Conservation (phyloP, 2,797 vertebrate species). For the Benthosema pterotum region DNA sequence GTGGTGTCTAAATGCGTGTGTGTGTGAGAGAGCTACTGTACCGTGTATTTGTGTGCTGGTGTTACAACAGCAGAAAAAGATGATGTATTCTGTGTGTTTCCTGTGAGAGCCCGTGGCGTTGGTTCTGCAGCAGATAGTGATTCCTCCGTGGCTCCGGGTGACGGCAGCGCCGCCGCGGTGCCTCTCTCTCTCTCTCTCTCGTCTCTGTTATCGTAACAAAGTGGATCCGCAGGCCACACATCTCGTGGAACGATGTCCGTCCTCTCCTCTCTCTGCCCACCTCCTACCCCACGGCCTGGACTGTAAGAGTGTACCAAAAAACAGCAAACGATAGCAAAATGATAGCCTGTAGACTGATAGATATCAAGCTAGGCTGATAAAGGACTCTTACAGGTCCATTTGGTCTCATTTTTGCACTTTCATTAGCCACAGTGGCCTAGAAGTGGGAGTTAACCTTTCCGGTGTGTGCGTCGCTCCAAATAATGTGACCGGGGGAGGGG, state of each 20-base stretch:
- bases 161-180: conserved; percentile 21
- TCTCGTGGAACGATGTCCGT: conserved; percentile 26
- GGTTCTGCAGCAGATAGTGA: conserved; percentile 26
- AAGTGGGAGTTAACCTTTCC: too few species aligned
- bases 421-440: too few species aligned
- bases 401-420: too few species aligned
- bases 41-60: background rate
- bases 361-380: too few species aligned
- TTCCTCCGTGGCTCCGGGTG: conserved; percentile 30
- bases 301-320: background rate
- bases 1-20: background rate
- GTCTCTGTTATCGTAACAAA: conserved; percentile 68
- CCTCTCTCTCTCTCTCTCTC: conserved; percentile 37
- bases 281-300: conserved; percentile 23
- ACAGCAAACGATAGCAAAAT: background rate
- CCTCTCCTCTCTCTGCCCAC: conserved; percentile 6
- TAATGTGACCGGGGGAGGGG: too few species aligned
- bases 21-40: background rate
- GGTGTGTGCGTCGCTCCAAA: too few species aligned
- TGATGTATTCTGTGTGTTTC: background rate
- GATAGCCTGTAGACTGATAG: too few species aligned
- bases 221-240: conserved; percentile 47
- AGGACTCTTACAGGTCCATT: too few species aligned
- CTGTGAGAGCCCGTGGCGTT: too few species aligned
- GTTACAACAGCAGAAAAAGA: background rate